These are phyloP conservation scores for Cnemophilus loriae DNA, from an alignment of 2,113 vertebrate species.

Conservation along the genomic window DNA sequence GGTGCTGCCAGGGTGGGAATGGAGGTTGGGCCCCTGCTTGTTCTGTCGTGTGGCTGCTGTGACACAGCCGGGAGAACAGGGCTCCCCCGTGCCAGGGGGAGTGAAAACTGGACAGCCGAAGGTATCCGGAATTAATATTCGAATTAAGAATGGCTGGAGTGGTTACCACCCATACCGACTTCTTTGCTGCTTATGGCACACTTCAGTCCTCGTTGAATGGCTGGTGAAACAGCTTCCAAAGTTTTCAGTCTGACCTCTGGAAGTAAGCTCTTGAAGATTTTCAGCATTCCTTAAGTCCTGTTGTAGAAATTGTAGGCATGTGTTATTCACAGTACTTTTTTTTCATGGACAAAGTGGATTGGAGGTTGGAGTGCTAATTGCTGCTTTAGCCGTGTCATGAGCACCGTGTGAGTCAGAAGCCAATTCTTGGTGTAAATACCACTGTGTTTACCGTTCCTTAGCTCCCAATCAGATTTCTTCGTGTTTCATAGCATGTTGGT, in stretches of 20 bases:
- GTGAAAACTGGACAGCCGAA: not conserved
- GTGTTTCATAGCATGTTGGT: not conserved
- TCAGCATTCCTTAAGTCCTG: not conserved
- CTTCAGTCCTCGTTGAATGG: fast-evolving
- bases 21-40: not conserved
- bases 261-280: not conserved
- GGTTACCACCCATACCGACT: fast-evolving
- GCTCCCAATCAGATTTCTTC: not conserved
- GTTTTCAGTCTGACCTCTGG: not conserved
- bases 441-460: not conserved
- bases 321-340: not conserved
- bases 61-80: fast-evolving
- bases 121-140: not conserved
- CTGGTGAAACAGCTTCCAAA: not conserved
- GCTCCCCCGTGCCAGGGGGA: fast-evolving
- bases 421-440: not conserved
- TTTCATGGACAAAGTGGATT: not conserved
- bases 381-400: not conserved
- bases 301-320: not conserved
- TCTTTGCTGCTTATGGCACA: fast-evolving
- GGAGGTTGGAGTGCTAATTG: not conserved
- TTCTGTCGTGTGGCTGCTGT: not conserved
- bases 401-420: not conserved
- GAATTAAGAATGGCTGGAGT: not conserved
- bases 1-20: not conserved